Base-by-base conservation (phyloP, 2,797 vertebrate species). In the Rhyacichthys aspro region DNA sequence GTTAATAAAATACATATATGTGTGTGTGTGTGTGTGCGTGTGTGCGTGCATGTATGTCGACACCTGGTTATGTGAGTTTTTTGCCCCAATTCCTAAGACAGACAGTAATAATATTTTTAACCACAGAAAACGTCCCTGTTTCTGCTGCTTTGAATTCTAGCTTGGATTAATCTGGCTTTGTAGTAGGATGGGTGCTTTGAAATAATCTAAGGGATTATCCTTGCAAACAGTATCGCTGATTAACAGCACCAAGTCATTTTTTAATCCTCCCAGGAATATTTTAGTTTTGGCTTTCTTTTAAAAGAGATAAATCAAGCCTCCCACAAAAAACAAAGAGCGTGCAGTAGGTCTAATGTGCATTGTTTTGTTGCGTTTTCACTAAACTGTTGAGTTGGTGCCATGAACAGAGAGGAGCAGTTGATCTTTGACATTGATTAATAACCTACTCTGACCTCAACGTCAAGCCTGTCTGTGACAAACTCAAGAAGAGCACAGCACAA, bases 151-250 rank as follows among this genome's bases (percentile, higher is more conserved):
- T 74, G 44, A 74, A 53, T 78, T 77, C 64, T 43, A 64, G 11
- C 12, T 1, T 58, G 83, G 77, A 83, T 85, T 88, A 86, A 85
- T 79, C 63, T 63, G 70, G 39, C 37, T 86, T 82, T 85, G 79
- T 81, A 70, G 62, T 80, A 78, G 81, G 12, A 67, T 61, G 55
- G 63, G 45, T 70, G 59, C 77, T 83, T 78, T 71, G 55, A 69
- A 81, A 75, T 83, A 85, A 90, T 91, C 88, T 79, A 61, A 62
- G 61, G 84, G 87, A 89, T 91, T 89, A 90, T 89, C 80, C 72
- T 63, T 73, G 54, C 61, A 63, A 63, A 79, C 67, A 72, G 60
- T 82, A 49, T 79, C 68, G 74, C 59, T 70, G 77, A 83, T 85
- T 77, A 82, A 81, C 70, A 3, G 61, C 54, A 72, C 39, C 53